Evolutionary conservation across 1,140 invertebrate species (phyloP), one percentile per base, ranked within the genome.

Genomic region (Paracyclopina nana): DNA sequence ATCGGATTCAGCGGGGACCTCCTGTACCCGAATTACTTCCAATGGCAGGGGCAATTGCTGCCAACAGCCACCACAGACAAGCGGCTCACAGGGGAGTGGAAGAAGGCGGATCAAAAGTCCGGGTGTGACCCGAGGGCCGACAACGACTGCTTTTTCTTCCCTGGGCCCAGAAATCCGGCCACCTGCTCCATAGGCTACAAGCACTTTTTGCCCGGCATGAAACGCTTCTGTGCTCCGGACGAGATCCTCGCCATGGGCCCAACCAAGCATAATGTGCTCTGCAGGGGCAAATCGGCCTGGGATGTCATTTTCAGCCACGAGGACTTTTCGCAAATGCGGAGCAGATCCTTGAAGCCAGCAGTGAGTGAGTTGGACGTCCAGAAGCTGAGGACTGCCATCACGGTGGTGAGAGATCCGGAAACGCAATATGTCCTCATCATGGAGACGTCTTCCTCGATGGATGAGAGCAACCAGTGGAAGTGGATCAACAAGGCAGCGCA

Each of bases 1-100:
- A 66, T 63, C 52, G 61, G 63, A 20, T 58, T 58, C 42, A 57
- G 56, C 5, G 57, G 54, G 3, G 58, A 62, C 41, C 57, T 54
- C 3, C 38, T 56, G 16, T 64, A 57, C 42, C 62, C 58, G 2
- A 50, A 54, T 25, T 61, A 62, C 59, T 62, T 60, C 48, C 41
- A 52, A 1, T 9, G 12, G 6, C 44, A 44, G 1, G 30, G 45
- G 29, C n/a, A 14, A 18, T n/a, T 26, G 16, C 16, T 45, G 2
- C 43, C 43, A 22, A 26, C 25, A 18, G 43, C 12, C n/a, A 22
- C 43, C 24, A 20, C 12, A 14, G 24, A 45, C 24, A 22, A n/a
- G 16, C 18, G 12, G 12, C 14, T 45, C 18, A 26, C 14, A 18
- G 43, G 43, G 25, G n/a, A n/a, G 3, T 45, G 43, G 43, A 22